Evolutionary conservation across 2,113 vertebrate genomes (phyloP).

Genomic region (Rhinopomastus cyanomelas): DNA sequence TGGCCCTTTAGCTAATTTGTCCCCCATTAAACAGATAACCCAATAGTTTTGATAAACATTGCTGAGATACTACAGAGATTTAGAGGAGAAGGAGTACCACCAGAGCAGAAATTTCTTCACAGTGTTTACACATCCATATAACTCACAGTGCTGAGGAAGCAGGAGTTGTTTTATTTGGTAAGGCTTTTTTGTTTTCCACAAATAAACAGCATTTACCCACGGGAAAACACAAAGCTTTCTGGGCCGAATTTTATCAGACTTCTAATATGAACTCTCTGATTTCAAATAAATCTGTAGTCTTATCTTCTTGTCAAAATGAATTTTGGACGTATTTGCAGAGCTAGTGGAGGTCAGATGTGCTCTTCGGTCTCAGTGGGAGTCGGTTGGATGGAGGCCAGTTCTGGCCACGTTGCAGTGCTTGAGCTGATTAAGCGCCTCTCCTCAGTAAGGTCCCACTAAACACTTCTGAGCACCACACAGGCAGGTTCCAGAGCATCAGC

Average conservation of each 20-base stretch:
- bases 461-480: rapidly evolving
- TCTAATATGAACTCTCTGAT: neutral
- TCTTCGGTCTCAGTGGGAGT: neutral
- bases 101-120: neutral
- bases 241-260: neutral
- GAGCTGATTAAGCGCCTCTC: neutral
- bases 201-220: neutral
- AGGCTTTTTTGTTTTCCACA: neutral
- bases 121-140: neutral
- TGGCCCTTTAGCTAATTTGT: neutral
- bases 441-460: neutral
- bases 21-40: neutral
- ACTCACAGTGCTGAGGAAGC: neutral
- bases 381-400: neutral
- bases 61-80: neutral
- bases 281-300: neutral
- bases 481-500: neutral
- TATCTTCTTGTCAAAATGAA: conserved; percentile 20
- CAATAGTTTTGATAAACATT: neutral
- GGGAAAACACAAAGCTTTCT: neutral
- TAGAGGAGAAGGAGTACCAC: neutral
- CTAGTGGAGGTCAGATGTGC: neutral
- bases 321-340: neutral
- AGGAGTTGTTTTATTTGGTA: neutral
- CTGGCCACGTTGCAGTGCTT: rapidly evolving